Evolutionary conservation across 2,113 vertebrate genomes (phyloP), one percentile per base, ranked within the genome.

Genomic region (Balaeniceps rex): DNA sequence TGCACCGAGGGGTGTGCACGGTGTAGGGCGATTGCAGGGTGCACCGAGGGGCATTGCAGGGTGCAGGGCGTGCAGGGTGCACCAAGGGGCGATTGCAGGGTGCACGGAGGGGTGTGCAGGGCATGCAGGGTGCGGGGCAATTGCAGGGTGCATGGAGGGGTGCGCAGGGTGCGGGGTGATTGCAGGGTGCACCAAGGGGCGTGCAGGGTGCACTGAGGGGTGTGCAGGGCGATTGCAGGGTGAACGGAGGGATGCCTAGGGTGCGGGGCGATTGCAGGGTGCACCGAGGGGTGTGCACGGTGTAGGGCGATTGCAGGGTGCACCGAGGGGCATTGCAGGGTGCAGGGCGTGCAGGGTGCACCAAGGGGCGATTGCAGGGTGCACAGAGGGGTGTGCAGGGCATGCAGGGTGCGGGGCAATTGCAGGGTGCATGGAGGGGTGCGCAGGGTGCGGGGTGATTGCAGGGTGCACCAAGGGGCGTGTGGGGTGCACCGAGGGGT

Each of bases 91-190:
- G 4, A 34, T 8, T 10, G 42, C 17, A 6, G 72, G 29, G 25
- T 46, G 71, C 23, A 9, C 29, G 7, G 3, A 12, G 44, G 23
- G n/a, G n/a, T n/a, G n/a, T n/a, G n/a, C n/a, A n/a, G n/a, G n/a
- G n/a, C n/a, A n/a, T n/a, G n/a, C n/a, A n/a, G n/a, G n/a, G n/a
- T n/a, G 52, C 7, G 36, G 18, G 75, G 10, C 0, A 4, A 34
- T 8, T 10, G 42, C 17, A 6, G 72, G 29, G 25, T 46, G 71
- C 23, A 9, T 24, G 7, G 3, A 12, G 44, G 23, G n/a, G n/a
- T n/a, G n/a, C n/a, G n/a, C n/a, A n/a, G n/a, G n/a, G n/a, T n/a
- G 52, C 7, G 36, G 18, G 75, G 10, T 0, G 4, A 34, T 8
- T 10, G 42, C 17, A 6, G 72, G 29, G 25, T 46, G 71, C 23